Percentiles rank a stretch among this genome's conserved stretches.
These are phyloP conservation scores for Campaea margaritaria DNA, from an alignment of 2,888 invertebrate species.

Conservation along the genomic window DNA sequence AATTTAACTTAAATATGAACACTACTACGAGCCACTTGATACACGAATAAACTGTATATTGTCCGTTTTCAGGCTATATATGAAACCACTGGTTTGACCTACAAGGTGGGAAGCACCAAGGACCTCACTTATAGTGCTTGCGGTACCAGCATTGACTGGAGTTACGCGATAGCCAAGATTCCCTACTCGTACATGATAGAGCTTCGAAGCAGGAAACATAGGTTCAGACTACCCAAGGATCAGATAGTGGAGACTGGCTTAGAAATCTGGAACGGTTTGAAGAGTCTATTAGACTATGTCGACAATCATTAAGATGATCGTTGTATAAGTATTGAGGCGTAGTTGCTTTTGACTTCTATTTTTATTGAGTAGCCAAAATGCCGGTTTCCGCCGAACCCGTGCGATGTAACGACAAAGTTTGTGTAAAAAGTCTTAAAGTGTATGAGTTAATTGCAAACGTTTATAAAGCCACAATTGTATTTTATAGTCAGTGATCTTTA, in stretches of 20 bases:
- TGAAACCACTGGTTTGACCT: slow-evolving; percentile 68
- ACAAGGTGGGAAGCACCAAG: slow-evolving; percentile 76
- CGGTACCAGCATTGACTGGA: slow-evolving; percentile 79
- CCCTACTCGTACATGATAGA: slow-evolving; percentile 79
- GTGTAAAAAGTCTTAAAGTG: no score
- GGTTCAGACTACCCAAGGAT: slow-evolving; percentile 69
- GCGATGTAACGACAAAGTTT: no score
- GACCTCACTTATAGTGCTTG: slow-evolving; percentile 77
- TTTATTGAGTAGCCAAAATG: no score
- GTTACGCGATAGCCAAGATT: slow-evolving; percentile 74
- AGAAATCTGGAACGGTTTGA: slow-evolving; percentile 70
- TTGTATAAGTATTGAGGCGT: no score
- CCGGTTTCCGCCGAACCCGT: no score
- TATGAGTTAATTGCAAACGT: no score
- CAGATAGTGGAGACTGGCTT: slow-evolving; percentile 70
- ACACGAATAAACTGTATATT: background rate
- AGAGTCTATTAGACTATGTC: slow-evolving; percentile 69
- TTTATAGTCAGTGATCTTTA: no score
- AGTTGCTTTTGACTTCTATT: no score
- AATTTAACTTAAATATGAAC: no score
- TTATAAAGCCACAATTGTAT: no score
- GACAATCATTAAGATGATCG: slow-evolving; percentile 47
- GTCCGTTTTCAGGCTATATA: slow-evolving; percentile 68
- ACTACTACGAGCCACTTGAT: no score
- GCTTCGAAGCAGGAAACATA: slow-evolving; percentile 67